These are phyloP conservation scores for Brachyistius frenatus DNA, from an alignment of 2,113 vertebrate genomes.

Conservation along the genomic window DNA sequence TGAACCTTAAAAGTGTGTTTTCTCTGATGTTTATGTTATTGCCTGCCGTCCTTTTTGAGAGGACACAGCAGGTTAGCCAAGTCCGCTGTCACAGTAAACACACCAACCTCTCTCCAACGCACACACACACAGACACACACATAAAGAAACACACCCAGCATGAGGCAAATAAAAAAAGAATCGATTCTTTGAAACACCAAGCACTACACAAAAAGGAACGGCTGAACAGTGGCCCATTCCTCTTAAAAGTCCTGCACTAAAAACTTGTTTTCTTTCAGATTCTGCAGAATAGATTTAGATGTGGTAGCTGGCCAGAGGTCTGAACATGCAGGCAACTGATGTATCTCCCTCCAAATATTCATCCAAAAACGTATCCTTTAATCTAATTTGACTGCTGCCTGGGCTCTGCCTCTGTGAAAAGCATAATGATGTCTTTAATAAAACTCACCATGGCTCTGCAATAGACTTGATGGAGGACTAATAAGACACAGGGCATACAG, in stretches of 20 bases:
- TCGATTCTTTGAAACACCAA: constrained; percentile 52
- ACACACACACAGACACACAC: constrained; percentile 6
- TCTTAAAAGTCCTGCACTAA: constrained; percentile 15
- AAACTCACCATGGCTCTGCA: constrained; percentile 16
- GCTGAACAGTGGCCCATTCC: constrained; percentile 12
- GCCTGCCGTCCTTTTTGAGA: constrained; percentile 45
- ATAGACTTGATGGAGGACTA: constrained; percentile 30
- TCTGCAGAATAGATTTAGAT: not conserved
- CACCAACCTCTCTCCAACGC: not conserved
- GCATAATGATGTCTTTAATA: constrained; percentile 21
- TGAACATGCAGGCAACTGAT: not conserved
- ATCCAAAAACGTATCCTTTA: constrained; percentile 11
- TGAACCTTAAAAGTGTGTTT: constrained; percentile 16
- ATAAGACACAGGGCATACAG: not conserved
- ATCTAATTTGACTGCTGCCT: constrained; percentile 21
- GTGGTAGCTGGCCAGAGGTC: not conserved
- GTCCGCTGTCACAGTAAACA: constrained; percentile 34
- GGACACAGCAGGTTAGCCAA: constrained; percentile 31
- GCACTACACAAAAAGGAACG: constrained; percentile 14
- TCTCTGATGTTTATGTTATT: constrained; percentile 16
- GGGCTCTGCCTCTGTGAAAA: constrained; percentile 20
- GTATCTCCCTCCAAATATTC: constrained; percentile 19
- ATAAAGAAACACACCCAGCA: constrained; percentile 38
- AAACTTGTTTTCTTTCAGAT: constrained; percentile 12
- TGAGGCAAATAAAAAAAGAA: constrained; percentile 45